A percentile compares a stretch with the other conserved stretches of the same genome.
Conservation (phyloP, 1,140 invertebrate genomes). For the Archivesica marissinica region DNA sequence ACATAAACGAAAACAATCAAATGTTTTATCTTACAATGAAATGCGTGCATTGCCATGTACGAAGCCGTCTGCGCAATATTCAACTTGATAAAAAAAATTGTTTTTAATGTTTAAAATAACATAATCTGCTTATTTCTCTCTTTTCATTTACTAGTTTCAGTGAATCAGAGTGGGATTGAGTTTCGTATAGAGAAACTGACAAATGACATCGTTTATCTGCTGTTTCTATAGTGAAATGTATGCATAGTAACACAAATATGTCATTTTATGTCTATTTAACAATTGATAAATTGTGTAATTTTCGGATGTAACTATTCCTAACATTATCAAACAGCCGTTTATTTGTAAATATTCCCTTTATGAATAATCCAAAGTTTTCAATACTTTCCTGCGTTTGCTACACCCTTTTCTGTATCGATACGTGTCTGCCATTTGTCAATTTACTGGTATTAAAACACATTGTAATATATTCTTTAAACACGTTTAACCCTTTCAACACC, state of each 20-base stretch:
- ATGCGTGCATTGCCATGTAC: too few species aligned
- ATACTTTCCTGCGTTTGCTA: conserved; percentile 1
- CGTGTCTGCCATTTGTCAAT: not conserved
- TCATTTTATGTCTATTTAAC: conserved; percentile 43
- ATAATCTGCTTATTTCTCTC: too few species aligned
- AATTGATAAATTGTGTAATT: conserved; percentile 36
- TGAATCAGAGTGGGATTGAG: too few species aligned
- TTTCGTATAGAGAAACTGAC: not conserved
- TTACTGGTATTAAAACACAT: not conserved
- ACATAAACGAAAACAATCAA: too few species aligned
- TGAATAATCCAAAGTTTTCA: conserved; percentile 9
- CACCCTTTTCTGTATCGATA: conserved; percentile 6
- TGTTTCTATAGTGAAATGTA: not conserved
- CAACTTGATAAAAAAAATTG: too few species aligned
- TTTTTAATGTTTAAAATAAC: too few species aligned
- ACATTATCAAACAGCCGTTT: not conserved
- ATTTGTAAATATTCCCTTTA: conserved; percentile 12
- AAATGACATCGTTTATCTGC: not conserved
- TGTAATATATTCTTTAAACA: not conserved
- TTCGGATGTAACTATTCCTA: not conserved
- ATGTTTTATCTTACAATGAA: too few species aligned
- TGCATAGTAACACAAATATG: conserved; percentile 28
- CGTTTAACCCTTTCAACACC: too few species aligned
- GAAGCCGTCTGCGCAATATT: too few species aligned
- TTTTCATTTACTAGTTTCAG: too few species aligned